These are phyloP conservation scores for Coptotermes formosanus DNA, from an alignment of 1,140 invertebrate species.

Conservation along the genomic window DNA sequence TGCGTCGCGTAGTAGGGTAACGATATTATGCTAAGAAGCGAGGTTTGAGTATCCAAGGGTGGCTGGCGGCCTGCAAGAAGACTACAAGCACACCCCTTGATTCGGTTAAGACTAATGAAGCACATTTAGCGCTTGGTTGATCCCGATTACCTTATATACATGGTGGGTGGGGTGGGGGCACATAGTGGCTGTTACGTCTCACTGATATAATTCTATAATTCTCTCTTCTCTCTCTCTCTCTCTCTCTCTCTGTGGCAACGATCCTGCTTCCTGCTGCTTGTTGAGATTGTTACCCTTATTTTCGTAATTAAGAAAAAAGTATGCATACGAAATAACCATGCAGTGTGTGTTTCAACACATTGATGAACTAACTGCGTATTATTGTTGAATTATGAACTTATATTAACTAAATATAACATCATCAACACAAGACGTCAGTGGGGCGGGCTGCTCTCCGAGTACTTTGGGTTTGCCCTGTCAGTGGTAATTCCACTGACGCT, in stretches of 20 bases:
- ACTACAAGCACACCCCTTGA: not conserved
- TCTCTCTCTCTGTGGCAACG: not conserved
- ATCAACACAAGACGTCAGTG: too few species aligned
- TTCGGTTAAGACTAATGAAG: slow-evolving; percentile 10
- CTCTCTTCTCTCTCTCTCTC: not conserved
- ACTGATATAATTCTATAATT: slow-evolving; percentile 3
- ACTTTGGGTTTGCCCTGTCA: too few species aligned
- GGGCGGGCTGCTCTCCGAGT: too few species aligned
- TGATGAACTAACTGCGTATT: too few species aligned
- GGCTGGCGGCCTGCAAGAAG: not conserved
- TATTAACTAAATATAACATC: too few species aligned
- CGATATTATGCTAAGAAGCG: slow-evolving; percentile 16
- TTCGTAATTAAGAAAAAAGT: too few species aligned
- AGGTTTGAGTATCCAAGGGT: not conserved
- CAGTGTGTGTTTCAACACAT: too few species aligned
- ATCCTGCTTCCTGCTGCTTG: not conserved
- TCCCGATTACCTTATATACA: slow-evolving; percentile 12
- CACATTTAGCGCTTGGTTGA: slow-evolving; percentile 10
- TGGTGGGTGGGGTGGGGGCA: not conserved
- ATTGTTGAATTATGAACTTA: too few species aligned
- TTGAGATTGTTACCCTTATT: too few species aligned
- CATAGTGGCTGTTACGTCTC: slow-evolving; percentile 1
- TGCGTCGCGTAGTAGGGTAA: not conserved
- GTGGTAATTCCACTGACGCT: too few species aligned
- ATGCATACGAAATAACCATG: too few species aligned